A percentile compares a stretch with the other conserved stretches of the same genome.
phyloP scores from a whole-genome alignment of 1,140 invertebrate genomes.

The Lepidostoma basale region DNA sequence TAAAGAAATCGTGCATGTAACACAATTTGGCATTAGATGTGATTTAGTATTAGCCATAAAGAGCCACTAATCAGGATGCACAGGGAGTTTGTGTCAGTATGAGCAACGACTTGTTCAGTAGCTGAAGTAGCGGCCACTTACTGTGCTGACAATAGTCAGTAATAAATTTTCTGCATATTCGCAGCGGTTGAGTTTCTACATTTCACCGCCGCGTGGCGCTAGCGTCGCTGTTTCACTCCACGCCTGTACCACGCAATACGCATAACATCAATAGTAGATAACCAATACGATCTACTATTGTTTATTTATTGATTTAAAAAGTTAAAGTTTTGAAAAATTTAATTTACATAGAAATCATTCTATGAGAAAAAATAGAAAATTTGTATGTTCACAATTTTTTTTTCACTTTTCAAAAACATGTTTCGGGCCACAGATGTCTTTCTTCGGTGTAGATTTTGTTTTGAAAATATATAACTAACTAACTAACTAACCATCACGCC shows the following conservation, averaged over 20 bases:
- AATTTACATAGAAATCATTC: neutral
- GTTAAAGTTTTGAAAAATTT: neutral
- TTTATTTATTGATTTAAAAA: neutral
- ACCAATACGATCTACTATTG: too few relatives aligned
- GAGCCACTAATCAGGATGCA: too few relatives aligned
- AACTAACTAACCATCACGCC: too few relatives aligned
- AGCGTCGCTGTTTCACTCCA: neutral
- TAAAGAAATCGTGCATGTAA: neutral
- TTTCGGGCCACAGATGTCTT: neutral
- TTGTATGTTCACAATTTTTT: neutral
- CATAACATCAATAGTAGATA: neutral
- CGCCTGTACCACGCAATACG: neutral
- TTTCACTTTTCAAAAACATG: neutral
- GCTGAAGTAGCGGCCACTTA: neutral
- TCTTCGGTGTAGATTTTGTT: neutral
- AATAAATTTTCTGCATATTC: conserved; percentile 9
- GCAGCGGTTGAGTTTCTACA: neutral
- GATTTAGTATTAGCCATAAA: too few relatives aligned
- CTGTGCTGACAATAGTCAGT: neutral
- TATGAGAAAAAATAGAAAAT: neutral
- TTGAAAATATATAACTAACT: too few relatives aligned
- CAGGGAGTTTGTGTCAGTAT: neutral
- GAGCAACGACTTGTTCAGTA: neutral
- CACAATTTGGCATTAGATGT: too few relatives aligned
- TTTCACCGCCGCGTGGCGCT: conserved; percentile 17